A percentile compares a stretch with the other conserved stretches of the same genome.
These are phyloP conservation scores for Dascillus cervinus DNA, from an alignment of 2,888 invertebrate species.

Conservation along the genomic window DNA sequence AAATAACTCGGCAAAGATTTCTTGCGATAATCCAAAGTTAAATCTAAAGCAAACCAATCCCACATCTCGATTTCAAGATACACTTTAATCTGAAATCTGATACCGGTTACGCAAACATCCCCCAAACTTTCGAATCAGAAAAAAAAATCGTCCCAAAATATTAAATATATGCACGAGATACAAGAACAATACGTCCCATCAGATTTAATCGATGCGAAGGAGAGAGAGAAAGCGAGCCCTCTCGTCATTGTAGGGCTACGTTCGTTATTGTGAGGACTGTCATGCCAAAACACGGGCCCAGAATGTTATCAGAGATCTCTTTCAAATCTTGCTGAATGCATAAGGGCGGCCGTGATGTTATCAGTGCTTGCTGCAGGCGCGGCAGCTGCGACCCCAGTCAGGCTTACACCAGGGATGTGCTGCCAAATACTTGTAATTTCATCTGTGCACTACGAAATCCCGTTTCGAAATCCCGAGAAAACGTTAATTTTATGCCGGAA, in stretches of 20 bases:
- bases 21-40: no score
- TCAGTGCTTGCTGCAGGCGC: conserved; percentile 38
- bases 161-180: no score
- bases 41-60: no score
- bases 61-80: no score
- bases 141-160: no score
- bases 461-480: no score
- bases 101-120: no score
- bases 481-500: no score
- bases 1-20: no score
- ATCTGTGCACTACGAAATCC: conserved; percentile 14
- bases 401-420: conserved; percentile 11
- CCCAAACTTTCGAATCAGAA: no score
- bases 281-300: conserved; percentile 46
- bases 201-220: conserved; percentile 17
- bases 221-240: no score
- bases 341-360: conserved; percentile 44
- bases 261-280: conserved; percentile 44
- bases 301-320: conserved; percentile 46
- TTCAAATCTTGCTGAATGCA: conserved; percentile 47
- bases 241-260: conserved; percentile 24
- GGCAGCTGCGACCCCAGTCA: conserved; percentile 35
- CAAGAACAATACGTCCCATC: conserved; percentile 20
- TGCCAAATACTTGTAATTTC: conserved; percentile 12
- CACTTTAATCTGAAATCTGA: no score